Conservation (phyloP, 2,888 invertebrate species). For the Octodonta nipae region DNA sequence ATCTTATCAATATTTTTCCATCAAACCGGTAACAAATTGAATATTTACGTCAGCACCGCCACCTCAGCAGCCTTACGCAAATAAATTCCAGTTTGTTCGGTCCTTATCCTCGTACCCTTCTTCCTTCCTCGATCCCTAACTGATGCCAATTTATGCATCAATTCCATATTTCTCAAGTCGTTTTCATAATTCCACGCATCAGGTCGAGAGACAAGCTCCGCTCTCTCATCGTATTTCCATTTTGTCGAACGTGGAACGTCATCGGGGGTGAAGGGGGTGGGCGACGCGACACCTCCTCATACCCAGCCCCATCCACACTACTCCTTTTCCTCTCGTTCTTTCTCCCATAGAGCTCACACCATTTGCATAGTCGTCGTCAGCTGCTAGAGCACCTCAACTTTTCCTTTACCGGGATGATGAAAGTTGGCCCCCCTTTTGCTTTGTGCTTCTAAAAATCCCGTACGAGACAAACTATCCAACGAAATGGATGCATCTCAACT, state of each 20-base stretch:
- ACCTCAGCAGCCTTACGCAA: slow-evolving; percentile 1
- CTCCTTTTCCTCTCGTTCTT: slow-evolving; percentile 5
- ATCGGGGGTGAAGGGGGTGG: slow-evolving; percentile 10
- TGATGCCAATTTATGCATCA: slow-evolving; percentile 36
- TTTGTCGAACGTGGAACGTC: slow-evolving; percentile 6
- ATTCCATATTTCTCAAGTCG: slow-evolving; percentile 39
- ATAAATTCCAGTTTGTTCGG: background rate
- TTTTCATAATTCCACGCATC: slow-evolving; percentile 39
- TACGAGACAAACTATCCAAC: too few species aligned
- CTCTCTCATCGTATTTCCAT: slow-evolving; percentile 23
- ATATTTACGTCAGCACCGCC: too few species aligned
- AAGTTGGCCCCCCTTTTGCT: too few species aligned
- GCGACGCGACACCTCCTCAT: slow-evolving; percentile 5
- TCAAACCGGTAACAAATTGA: too few species aligned
- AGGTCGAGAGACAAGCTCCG: slow-evolving; percentile 31
- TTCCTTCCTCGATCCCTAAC: slow-evolving; percentile 6
- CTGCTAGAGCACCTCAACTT: slow-evolving; percentile 39
- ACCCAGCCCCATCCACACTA: slow-evolving; percentile 3
- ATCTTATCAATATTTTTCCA: too few species aligned
- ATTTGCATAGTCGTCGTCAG: slow-evolving; percentile 43
- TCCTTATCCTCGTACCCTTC: slow-evolving; percentile 5
- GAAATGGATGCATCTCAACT: slow-evolving; percentile 2
- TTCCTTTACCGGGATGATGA: slow-evolving; percentile 23
- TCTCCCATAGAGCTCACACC: slow-evolving; percentile 24
- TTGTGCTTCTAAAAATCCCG: too few species aligned